Conservation (phyloP, 64 coral and sea anemone species). For the Stichodactyla helianthus region DNA sequence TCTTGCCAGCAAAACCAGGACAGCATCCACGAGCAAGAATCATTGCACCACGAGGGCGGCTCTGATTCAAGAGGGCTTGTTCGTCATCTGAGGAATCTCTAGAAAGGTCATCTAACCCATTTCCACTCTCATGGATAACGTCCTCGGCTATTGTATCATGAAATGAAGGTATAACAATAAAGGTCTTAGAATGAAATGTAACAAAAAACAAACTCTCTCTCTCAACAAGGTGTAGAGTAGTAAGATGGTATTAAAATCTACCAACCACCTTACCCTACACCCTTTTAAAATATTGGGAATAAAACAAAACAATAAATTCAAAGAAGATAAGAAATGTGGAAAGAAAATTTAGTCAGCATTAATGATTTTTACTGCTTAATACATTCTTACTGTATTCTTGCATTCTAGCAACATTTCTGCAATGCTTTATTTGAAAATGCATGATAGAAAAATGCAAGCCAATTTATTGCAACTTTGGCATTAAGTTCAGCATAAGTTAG, state of each 20-base stretch:
- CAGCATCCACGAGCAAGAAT: conserved; percentile 57
- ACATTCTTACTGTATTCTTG: neutral
- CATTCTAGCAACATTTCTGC: neutral
- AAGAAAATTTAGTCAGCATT: neutral
- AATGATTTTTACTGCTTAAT: neutral
- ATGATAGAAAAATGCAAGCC: no score
- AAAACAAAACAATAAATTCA: neutral
- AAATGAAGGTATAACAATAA: conserved; percentile 71
- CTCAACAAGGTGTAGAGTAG: neutral
- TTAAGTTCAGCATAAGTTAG: no score
- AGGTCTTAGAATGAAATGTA: conserved; percentile 51
- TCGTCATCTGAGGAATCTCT: conserved; percentile 30
- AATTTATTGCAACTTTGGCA: no score
- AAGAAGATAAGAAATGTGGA: neutral
- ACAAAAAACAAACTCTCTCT: neutral
- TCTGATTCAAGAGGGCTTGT: conserved; percentile 15
- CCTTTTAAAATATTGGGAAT: neutral
- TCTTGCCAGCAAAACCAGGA: conserved; percentile 54
- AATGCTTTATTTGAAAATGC: neutral
- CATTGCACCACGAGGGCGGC: conserved; percentile 49
- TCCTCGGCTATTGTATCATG: conserved; percentile 52
- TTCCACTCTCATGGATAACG: conserved; percentile 27
- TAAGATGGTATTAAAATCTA: neutral
- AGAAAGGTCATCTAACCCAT: conserved; percentile 19
- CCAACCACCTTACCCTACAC: neutral